Conservation (phyloP, 2,113 vertebrate genomes). For the Cairina moschata region DNA sequence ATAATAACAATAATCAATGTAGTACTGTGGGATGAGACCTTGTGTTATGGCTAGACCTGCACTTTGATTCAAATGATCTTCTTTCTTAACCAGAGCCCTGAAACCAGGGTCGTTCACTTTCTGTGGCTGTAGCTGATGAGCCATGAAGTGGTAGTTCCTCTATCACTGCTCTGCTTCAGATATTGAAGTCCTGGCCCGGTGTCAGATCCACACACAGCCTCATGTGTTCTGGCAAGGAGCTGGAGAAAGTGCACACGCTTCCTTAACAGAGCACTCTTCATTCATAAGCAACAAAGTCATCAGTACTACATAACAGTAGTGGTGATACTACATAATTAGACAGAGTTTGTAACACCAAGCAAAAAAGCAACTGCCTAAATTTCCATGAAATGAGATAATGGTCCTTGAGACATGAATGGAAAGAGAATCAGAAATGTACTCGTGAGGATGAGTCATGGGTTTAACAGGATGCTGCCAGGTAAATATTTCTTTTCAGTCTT, state of each 20-base stretch:
- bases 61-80: not conserved
- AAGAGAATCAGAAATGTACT: not conserved
- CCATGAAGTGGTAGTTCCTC: not conserved
- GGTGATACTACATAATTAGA: not conserved
- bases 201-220: not conserved
- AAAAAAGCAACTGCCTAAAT: conserved; percentile 4
- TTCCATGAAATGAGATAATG: not conserved
- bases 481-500: not conserved
- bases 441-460: not conserved
- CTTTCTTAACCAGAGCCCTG: not conserved
- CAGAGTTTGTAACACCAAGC: not conserved
- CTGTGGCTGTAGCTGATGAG: not conserved
- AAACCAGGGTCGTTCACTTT: not conserved
- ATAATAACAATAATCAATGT: conserved; percentile 71
- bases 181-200: not conserved
- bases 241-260: not conserved
- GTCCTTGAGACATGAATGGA: conserved; percentile 14
- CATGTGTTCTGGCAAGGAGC: not conserved
- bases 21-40: conserved; percentile 37
- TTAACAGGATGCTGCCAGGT: conserved; percentile 3
- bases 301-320: not conserved
- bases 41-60: conserved; percentile 57
- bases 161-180: not conserved
- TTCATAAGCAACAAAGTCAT: not conserved
- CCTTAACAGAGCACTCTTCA: not conserved